A percentile compares a stretch with the other conserved stretches of the same genome.
phyloP scores from a whole-genome alignment of 2,888 invertebrate species.

The Biston betularia region DNA sequence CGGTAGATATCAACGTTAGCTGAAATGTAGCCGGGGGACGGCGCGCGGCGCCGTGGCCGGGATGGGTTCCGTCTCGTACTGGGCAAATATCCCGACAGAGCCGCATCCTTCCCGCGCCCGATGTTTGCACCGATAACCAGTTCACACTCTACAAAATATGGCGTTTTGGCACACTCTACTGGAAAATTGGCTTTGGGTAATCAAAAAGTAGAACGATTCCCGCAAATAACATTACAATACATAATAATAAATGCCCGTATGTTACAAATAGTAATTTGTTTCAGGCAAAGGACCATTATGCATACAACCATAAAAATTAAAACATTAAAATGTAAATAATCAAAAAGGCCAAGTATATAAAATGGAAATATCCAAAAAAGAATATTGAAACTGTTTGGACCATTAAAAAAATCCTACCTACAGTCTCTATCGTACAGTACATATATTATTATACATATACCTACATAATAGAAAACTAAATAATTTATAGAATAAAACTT shows the following conservation, averaged over 20 bases:
- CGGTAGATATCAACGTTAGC: constrained; percentile 29
- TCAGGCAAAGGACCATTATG: too few relatives aligned
- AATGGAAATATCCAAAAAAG: too few relatives aligned
- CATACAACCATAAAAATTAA: too few relatives aligned
- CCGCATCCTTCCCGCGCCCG: constrained; percentile 54
- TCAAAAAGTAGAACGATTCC: constrained; percentile 2
- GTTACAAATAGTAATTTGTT: too few relatives aligned
- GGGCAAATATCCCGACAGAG: constrained; percentile 54
- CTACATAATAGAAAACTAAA: neutral
- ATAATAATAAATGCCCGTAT: too few relatives aligned
- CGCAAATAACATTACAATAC: constrained; percentile 6
- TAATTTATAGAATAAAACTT: too few relatives aligned
- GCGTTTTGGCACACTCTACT: constrained; percentile 16
- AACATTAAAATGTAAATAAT: too few relatives aligned
- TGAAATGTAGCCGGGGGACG: constrained; percentile 30
- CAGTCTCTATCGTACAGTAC: too few relatives aligned
- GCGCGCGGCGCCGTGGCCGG: constrained; percentile 29
- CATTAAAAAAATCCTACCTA: too few relatives aligned
- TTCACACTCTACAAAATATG: constrained; percentile 30
- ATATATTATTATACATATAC: too few relatives aligned
- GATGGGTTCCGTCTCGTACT: constrained; percentile 44
- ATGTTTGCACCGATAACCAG: constrained; percentile 57
- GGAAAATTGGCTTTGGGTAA: constrained; percentile 15
- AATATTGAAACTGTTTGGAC: too few relatives aligned
- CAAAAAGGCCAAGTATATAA: too few relatives aligned